Conservation (phyloP, 1,140 invertebrate genomes). For the Lordiphosa mommai region DNA sequence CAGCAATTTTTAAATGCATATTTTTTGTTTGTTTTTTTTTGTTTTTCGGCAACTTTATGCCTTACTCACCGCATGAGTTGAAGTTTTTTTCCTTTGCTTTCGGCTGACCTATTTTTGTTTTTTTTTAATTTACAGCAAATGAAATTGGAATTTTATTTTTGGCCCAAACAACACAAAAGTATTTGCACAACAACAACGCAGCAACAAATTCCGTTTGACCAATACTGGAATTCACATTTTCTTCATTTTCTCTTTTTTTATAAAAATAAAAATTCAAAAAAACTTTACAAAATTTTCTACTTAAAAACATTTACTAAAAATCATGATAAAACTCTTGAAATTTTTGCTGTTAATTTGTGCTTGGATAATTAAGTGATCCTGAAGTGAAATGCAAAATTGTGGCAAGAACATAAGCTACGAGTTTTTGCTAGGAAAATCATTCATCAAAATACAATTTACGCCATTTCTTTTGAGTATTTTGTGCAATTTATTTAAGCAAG, state of each 20-base stretch:
- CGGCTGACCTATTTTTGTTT: constrained; percentile 13
- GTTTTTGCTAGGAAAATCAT: no score
- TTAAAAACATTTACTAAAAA: constrained; percentile 52
- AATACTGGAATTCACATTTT: no score
- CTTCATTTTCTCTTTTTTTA: no score
- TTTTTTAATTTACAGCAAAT: constrained; percentile 30
- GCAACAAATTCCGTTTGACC: no score
- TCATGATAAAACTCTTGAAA: constrained; percentile 37
- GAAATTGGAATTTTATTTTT: constrained; percentile 65
- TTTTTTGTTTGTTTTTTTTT: constrained; percentile 27
- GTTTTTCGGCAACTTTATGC: constrained; percentile 25
- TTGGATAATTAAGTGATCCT: constrained; percentile 5
- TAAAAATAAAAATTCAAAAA: constrained; percentile 3
- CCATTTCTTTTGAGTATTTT: no score
- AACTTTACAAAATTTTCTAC: constrained; percentile 37
- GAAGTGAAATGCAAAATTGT: background rate
- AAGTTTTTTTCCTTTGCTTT: constrained; percentile 26
- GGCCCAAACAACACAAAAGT: constrained; percentile 35
- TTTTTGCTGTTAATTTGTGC: constrained; percentile 31
- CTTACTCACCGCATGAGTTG: constrained; percentile 65
- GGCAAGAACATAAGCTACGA: no score
- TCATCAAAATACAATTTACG: no score
- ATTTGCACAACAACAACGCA: constrained; percentile 28
- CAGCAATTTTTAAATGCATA: no score
- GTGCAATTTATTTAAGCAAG: no score